Conservation (phyloP, 2,797 vertebrate species). For the Esox masquinongy region DNA sequence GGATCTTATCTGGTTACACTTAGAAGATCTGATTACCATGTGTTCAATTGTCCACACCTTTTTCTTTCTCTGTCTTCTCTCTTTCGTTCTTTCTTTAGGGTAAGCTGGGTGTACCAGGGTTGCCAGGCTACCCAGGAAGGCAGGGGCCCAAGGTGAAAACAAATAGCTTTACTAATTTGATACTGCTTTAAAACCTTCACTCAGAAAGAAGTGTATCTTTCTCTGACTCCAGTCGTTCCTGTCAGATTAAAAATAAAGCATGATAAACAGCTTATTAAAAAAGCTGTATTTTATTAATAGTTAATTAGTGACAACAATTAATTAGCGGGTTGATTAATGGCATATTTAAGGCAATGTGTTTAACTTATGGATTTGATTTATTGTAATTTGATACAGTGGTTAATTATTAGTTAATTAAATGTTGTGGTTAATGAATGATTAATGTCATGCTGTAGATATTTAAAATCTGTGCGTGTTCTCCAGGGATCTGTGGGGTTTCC, state of each 20-base stretch:
- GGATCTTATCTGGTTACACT: no score
- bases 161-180: conserved; percentile 36
- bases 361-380: conserved; percentile 65
- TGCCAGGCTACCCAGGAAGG: conserved; percentile 91
- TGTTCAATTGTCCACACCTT: not conserved
- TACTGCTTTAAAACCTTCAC: conserved; percentile 24
- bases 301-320: conserved; percentile 72
- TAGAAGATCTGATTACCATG: no score
- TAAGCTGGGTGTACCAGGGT: conserved; percentile 88
- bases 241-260: conserved; percentile 68
- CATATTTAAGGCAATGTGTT: conserved; percentile 71
- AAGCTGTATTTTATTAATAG: conserved; percentile 74
- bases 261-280: conserved; percentile 70
- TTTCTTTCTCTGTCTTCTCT: conserved; percentile 25
- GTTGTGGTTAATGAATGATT: conserved; percentile 63
- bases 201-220: conserved; percentile 36
- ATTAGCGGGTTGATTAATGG: conserved; percentile 72
- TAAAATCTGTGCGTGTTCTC: conserved; percentile 64
- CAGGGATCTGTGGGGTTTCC: conserved; percentile 88
- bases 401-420: conserved; percentile 78
- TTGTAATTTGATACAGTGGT: conserved; percentile 72
- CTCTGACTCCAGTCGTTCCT: conserved; percentile 52
- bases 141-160: conserved; percentile 87
- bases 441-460: conserved; percentile 66
- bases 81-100: conserved; percentile 71